phyloP scores from a whole-genome alignment of 2,113 vertebrate genomes.

The Oceanodroma tethys region DNA sequence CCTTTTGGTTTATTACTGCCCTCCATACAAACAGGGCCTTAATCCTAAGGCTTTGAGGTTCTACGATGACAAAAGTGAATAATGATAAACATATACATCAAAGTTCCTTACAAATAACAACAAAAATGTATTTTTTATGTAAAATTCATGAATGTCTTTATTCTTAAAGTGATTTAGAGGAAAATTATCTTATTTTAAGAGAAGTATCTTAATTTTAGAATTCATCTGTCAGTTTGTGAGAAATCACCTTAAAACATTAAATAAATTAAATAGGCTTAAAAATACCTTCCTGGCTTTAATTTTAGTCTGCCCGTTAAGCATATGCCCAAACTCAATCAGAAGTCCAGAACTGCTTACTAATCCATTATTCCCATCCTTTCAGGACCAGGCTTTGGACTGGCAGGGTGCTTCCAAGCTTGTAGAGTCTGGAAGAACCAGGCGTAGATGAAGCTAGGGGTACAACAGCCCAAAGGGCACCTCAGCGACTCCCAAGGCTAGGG shows the following conservation, averaged over 20 bases:
- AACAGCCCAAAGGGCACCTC: background rate
- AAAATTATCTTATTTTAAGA: background rate
- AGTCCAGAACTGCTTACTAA: background rate
- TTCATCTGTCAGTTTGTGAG: background rate
- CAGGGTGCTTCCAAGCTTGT: background rate
- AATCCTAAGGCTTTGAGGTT: background rate
- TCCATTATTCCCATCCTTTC: background rate
- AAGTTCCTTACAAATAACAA: background rate
- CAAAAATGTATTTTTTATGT: background rate
- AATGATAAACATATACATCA: background rate
- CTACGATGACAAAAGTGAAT: background rate
- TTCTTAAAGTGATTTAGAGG: background rate
- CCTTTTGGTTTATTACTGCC: background rate
- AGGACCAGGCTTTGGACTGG: background rate
- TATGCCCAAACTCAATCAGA: background rate
- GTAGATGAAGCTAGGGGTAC: background rate
- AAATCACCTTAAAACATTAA: background rate
- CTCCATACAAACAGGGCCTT: background rate
- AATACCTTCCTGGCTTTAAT: background rate
- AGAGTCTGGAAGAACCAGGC: background rate
- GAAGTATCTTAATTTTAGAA: background rate
- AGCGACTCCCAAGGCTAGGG: background rate
- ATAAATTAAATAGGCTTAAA: background rate
- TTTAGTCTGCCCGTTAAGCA: background rate
- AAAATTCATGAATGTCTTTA: background rate